A percentile compares a stretch with the other conserved stretches of the same genome.
phyloP scores from a whole-genome alignment of 2,797 vertebrate species.

The Sciurus vulgaris region DNA sequence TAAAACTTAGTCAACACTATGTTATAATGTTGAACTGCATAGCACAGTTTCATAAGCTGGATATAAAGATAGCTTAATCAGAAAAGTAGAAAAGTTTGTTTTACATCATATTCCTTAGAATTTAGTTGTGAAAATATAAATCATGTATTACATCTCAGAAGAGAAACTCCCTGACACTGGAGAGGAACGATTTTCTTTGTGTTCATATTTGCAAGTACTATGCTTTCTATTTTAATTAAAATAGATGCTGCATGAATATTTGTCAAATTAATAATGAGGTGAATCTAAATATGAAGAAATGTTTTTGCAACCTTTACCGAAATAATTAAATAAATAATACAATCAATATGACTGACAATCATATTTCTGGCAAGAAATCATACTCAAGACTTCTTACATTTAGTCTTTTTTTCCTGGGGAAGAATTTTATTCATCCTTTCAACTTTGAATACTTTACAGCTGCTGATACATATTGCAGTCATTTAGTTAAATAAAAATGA shows the following conservation, averaged over 20 bases:
- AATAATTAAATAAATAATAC: background rate
- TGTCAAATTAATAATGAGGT: background rate
- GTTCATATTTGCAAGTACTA: background rate
- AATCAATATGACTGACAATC: background rate
- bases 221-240: slow-evolving; percentile 33
- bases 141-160: slow-evolving; percentile 34
- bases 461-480: background rate
- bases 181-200: background rate
- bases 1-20: slow-evolving; percentile 44
- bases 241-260: background rate
- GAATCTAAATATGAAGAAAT: background rate
- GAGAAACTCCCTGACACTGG: background rate
- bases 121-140: background rate
- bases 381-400: background rate
- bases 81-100: slow-evolving; percentile 26
- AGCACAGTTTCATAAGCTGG: slow-evolving; percentile 15
- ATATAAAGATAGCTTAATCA: slow-evolving; percentile 18
- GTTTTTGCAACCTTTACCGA: background rate
- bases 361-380: slow-evolving; percentile 21
- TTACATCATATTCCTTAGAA: slow-evolving; percentile 28
- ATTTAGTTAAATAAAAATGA: slow-evolving; percentile 3
- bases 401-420: background rate
- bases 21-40: slow-evolving; percentile 16
- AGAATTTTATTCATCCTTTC: background rate
- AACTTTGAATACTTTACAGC: background rate